Evolutionary conservation across 1,140 invertebrate genomes (phyloP), one percentile per base, ranked within the genome.

Genomic region (Drosophila equinoxialis): DNA sequence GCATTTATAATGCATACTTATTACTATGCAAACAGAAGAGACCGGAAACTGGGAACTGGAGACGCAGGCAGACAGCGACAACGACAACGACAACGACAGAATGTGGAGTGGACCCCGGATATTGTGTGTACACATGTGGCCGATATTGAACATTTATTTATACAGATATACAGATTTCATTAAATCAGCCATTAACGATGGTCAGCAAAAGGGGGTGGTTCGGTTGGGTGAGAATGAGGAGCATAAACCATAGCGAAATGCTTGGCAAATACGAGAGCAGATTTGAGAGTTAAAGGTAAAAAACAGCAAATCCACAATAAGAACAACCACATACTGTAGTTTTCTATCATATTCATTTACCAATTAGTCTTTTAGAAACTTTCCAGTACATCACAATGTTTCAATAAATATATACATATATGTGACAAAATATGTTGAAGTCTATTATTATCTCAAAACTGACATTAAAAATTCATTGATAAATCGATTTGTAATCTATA

Each of bases 71-170:
- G 17, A 14, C 37, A 39, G 37, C 37, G 3, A n/a, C 37, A 39
- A 13, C 37, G 10, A 39, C 37, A 39, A 3, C 37, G 1, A 39
- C 37, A n/a, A 23, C 45, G 7, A 10, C 45, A 23, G 20, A 23
- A 51, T 51, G 17, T 51, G 17, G 17, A 51, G 17, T 51, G 45
- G 10, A 51, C 17, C 45, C 45, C 20, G 45, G 17, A 51, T 51
- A 23, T 23, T 51, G 45, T 51, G 45, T 51, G 45, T 51, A 51
- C 20, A 51, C 45, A 51, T 51, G 45, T 51, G 45, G 45, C 45
- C 45, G 45, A 51, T 51, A 51, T 51, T 51, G 45, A 51, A 51
- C 45, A 51, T 51, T 51, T 51, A 51, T 51, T 51, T 51, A 51
- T 51, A 51, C 10, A 14, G n/a, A 48, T 20, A 48, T 48, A 48